phyloP scores from a whole-genome alignment of 2,797 vertebrate species.

The Bovichtus diacanthus region DNA sequence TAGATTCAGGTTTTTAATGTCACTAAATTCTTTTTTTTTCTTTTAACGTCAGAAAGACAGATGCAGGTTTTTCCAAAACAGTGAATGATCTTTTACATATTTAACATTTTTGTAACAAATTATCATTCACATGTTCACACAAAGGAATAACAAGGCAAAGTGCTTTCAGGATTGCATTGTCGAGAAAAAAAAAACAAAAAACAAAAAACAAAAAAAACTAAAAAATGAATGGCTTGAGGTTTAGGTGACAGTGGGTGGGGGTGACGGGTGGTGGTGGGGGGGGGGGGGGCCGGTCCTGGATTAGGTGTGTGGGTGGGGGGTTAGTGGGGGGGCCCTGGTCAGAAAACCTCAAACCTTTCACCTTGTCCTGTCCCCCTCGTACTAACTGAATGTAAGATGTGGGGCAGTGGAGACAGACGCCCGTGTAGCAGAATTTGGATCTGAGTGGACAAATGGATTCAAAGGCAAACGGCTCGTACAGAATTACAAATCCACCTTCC shows the following conservation, averaged over 20 bases:
- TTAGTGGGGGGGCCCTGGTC: conserved; percentile 45
- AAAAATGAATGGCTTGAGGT: conserved; percentile 87
- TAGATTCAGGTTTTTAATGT: conserved; percentile 89
- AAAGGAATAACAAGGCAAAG: conserved; percentile 88
- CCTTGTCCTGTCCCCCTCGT: conserved; percentile 75
- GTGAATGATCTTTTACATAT: conserved; percentile 89
- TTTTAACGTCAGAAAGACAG: conserved; percentile 89
- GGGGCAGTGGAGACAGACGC: conserved; percentile 69
- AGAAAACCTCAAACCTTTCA: conserved; percentile 83
- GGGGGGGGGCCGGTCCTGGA: conserved; percentile 70
- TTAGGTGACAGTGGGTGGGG: conserved; percentile 56
- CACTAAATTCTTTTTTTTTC: conserved; percentile 79
- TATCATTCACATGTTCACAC: conserved; percentile 85
- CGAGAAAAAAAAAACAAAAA: conserved; percentile 79
- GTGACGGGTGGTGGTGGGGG: conserved; percentile 17
- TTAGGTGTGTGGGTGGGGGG: conserved; percentile 43
- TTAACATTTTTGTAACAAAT: conserved; percentile 87
- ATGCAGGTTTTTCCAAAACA: conserved; percentile 87
- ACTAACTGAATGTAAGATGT: conserved; percentile 65
- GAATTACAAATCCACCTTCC: conserved; percentile 70
- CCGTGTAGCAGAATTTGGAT: conserved; percentile 76
- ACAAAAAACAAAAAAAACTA: too few species aligned
- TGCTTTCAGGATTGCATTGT: conserved; percentile 91
- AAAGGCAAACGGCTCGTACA: conserved; percentile 76
- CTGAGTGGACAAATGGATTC: conserved; percentile 70